Percentiles rank a stretch among this genome's conserved stretches.
Evolutionary conservation across 2,888 invertebrate genomes (phyloP).

Genomic region (Nemotelus pantherinus): DNA sequence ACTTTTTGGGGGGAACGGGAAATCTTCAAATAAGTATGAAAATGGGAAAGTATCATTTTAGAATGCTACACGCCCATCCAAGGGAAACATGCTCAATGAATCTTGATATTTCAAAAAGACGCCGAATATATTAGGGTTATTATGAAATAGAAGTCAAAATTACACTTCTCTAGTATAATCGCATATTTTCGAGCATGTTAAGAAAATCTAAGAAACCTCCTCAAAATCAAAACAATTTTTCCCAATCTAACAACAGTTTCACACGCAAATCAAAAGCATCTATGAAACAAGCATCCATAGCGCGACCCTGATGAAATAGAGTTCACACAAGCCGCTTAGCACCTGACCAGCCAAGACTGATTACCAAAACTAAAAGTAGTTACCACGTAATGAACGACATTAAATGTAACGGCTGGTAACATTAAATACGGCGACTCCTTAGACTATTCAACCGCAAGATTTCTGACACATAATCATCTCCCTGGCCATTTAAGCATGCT

Average conservation of each 20-base stretch:
- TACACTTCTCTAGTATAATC: no score
- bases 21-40: no score
- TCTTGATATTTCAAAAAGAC: no score
- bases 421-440: not conserved
- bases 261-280: not conserved
- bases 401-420: constrained; percentile 28
- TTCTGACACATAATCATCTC: constrained; percentile 4
- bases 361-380: constrained; percentile 27
- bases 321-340: not conserved
- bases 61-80: no score
- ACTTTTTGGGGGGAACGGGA: no score
- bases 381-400: constrained; percentile 21
- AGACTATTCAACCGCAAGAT: constrained; percentile 14
- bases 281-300: no score
- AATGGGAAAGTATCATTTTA: no score
- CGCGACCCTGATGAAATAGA: not conserved
- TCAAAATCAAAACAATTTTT: not conserved
- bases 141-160: no score
- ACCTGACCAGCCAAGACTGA: not conserved
- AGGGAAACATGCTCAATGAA: no score
- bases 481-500: constrained; percentile 1
- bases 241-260: not conserved
- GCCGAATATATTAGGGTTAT: no score
- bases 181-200: no score
- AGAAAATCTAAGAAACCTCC: no score